These are phyloP conservation scores for Amblyteles armatorius DNA, from an alignment of 2,888 invertebrate species.

Conservation along the genomic window DNA sequence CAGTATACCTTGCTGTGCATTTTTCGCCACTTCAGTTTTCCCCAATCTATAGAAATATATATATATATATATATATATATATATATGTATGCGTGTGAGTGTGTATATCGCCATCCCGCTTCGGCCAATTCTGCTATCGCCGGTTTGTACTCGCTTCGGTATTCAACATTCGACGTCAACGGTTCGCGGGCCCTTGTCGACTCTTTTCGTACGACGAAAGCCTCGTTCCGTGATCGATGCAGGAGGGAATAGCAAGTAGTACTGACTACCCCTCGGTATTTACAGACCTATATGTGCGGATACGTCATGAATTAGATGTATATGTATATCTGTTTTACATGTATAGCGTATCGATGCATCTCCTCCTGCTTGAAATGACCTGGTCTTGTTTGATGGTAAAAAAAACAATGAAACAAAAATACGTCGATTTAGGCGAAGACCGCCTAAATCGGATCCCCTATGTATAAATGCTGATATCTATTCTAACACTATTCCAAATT, in stretches of 20 bases:
- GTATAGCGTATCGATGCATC: slow-evolving; percentile 26
- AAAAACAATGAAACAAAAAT: no score
- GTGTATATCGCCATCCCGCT: slow-evolving; percentile 8
- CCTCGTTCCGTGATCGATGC: slow-evolving; percentile 52
- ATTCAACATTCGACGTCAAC: slow-evolving; percentile 57
- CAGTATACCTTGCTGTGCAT: slow-evolving; percentile 18
- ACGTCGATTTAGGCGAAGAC: no score
- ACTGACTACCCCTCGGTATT: slow-evolving; percentile 9
- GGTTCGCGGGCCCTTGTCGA: slow-evolving; percentile 42
- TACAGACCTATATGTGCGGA: background rate
- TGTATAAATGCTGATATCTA: no score
- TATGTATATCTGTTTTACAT: background rate
- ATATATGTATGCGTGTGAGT: background rate
- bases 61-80: no score
- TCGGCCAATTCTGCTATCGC: background rate
- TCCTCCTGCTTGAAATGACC: background rate
- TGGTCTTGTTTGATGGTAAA: no score
- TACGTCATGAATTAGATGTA: background rate
- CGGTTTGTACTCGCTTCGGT: slow-evolving; percentile 42
- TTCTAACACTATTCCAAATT: no score
- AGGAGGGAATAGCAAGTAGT: slow-evolving; percentile 52
- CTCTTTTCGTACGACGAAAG: slow-evolving; percentile 55
- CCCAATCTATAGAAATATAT: slow-evolving; percentile 3
- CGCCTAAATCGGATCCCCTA: no score
- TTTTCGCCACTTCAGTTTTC: slow-evolving; percentile 36